Percentiles rank a stretch among this genome's conserved stretches.
These are phyloP conservation scores for Drosophila parabipectinata DNA, from an alignment of 1,140 invertebrate species.

Conservation along the genomic window DNA sequence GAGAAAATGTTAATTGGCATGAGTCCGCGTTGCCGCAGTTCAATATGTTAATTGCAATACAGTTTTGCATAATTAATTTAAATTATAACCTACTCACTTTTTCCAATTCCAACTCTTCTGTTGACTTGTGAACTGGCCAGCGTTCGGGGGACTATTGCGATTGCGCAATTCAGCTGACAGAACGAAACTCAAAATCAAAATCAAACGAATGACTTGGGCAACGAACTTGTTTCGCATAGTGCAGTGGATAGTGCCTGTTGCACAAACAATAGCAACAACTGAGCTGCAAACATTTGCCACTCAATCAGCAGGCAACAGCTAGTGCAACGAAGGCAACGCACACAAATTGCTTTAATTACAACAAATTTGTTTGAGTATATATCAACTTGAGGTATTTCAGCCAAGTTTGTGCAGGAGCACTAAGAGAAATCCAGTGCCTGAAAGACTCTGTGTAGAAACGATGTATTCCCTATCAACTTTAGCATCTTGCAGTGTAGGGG, in stretches of 20 bases:
- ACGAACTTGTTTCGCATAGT: constrained; percentile 73
- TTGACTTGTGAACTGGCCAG: constrained; percentile 45
- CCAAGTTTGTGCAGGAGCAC: constrained; percentile 14
- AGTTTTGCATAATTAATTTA: constrained; percentile 70
- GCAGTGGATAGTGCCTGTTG: constrained; percentile 22
- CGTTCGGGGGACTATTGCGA: constrained; percentile 16
- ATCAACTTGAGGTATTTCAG: constrained; percentile 59
- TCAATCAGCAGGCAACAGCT: constrained; percentile 68
- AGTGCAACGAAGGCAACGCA: constrained; percentile 59
- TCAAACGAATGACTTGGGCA: constrained; percentile 67
- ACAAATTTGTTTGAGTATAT: constrained; percentile 75
- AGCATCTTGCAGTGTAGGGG: constrained; percentile 6
- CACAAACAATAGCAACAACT: constrained; percentile 38
- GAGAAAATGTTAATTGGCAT: constrained; percentile 55
- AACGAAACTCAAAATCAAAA: constrained; percentile 56
- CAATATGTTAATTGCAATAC: constrained; percentile 52
- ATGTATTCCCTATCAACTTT: neutral
- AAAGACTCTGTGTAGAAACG: neutral
- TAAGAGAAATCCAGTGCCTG: constrained; percentile 10
- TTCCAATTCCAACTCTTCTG: constrained; percentile 10
- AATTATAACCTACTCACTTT: constrained; percentile 57
- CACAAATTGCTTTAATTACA: constrained; percentile 82
- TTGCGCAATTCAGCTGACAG: constrained; percentile 65
- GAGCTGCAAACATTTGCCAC: constrained; percentile 69
- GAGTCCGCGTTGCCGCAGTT: constrained; percentile 25